Conservation (phyloP, 2,113 vertebrate species). For the Paracanthobrama guichenoti region DNA sequence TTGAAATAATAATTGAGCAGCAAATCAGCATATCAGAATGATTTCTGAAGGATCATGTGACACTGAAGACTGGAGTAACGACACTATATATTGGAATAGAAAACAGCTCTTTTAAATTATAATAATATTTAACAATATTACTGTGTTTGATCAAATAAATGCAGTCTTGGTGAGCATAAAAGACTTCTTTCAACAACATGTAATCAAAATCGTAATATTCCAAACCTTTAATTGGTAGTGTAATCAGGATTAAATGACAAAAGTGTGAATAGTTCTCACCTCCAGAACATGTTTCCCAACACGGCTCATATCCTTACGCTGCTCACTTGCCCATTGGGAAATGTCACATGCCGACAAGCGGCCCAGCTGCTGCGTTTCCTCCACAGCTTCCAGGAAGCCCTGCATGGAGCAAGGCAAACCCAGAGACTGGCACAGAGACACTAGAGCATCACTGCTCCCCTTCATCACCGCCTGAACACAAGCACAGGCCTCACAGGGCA, state of each 20-base stretch:
- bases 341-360: slow-evolving; percentile 79
- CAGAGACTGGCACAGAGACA: slow-evolving; percentile 80
- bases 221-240: too few relatives aligned
- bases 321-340: slow-evolving; percentile 82
- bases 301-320: slow-evolving; percentile 80
- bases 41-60: too few relatives aligned
- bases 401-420: slow-evolving; percentile 85
- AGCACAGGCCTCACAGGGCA: slow-evolving; percentile 79
- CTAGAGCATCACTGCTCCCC: slow-evolving; percentile 76
- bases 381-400: slow-evolving; percentile 74
- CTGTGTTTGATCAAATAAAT: too few relatives aligned
- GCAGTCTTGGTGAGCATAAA: too few relatives aligned
- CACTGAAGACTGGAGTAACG: too few relatives aligned
- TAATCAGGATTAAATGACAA: background rate
- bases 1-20: too few relatives aligned
- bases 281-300: slow-evolving; percentile 82
- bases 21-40: too few relatives aligned
- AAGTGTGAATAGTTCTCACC: slow-evolving; percentile 58
- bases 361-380: slow-evolving; percentile 69
- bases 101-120: too few relatives aligned
- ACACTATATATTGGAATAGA: too few relatives aligned
- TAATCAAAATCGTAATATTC: too few relatives aligned
- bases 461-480: slow-evolving; percentile 74
- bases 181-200: too few relatives aligned
- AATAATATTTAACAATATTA: too few relatives aligned